These are phyloP conservation scores for Scaptomyza flava DNA, from an alignment of 2,888 invertebrate genomes.

Conservation along the genomic window DNA sequence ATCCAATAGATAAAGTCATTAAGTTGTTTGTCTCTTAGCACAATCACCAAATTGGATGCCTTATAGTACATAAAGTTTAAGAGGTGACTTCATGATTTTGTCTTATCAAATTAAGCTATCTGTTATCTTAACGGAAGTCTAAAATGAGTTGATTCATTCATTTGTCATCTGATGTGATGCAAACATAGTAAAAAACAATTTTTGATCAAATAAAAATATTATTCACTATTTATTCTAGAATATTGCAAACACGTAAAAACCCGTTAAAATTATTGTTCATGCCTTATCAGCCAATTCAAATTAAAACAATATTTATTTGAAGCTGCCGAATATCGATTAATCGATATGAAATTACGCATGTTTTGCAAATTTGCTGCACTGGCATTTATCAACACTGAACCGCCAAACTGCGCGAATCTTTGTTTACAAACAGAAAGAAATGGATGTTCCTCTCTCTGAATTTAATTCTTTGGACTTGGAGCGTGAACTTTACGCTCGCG, in stretches of 20 bases:
- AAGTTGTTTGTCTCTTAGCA: no score
- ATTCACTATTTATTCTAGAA: background rate
- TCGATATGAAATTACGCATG: constrained; percentile 24
- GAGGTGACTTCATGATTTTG: background rate
- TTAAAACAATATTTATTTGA: background rate
- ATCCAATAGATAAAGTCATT: background rate
- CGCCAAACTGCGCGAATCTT: constrained; percentile 16
- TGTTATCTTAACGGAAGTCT: constrained; percentile 19
- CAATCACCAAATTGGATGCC: no score
- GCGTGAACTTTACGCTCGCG: constrained; percentile 33
- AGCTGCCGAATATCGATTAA: constrained; percentile 26
- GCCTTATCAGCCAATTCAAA: background rate
- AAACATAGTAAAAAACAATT: background rate
- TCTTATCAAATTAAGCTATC: constrained; percentile 18
- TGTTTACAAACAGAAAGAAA: constrained; percentile 37
- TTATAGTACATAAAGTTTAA: no score
- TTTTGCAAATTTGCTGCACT: background rate
- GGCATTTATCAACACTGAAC: constrained; percentile 5
- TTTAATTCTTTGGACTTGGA: constrained; percentile 44
- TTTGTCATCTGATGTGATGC: constrained; percentile 22
- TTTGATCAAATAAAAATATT: constrained; percentile 1
- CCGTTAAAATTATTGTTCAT: background rate
- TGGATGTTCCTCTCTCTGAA: constrained; percentile 47
- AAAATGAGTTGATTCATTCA: constrained; percentile 16
- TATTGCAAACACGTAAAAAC: background rate